Base-by-base conservation (phyloP, 2,797 vertebrate species). In the Arremon brunneinucha region DNA sequence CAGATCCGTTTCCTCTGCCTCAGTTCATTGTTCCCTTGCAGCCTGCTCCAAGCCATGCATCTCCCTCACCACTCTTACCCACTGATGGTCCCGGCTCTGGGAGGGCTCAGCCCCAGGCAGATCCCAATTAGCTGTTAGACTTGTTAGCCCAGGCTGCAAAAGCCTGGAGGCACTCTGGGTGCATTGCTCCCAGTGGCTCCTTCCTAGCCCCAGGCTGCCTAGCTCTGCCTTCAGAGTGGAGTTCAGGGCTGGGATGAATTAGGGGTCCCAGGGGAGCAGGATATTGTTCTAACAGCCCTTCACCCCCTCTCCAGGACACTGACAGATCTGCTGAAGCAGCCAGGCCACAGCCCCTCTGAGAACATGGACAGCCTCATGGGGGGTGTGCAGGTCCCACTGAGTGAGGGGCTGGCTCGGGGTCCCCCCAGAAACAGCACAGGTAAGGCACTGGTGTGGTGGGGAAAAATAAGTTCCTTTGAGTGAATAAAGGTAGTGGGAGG, bases 281-380 rank as follows among this genome's bases (percentile, higher is more conserved):
- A 24, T 59, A 43, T 28, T 4, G 0, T 47, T 34, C 34, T 95
- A 80, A 96, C 2, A 3, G 22, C 37, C 56, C 43, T 83, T 89
- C 8, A 0, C 16, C 23, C 28, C 44, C 16, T 85, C 69, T 65
- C 43, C 86, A 99, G 99, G 97, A 98, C 99, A 13, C 97, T 99
- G 94, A 99, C 99, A 0, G 99, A 99, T 93, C 98, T 99, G 72
- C 96, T 99, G 97, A 99, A 99, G 97, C 99, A 99, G 97, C 99
- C 99, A 0, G 98, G 98, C 21, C 98, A 98, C 30, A 96, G 97
- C 27, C 95, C 97, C 26, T 94, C 97, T 4, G 97, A 98, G 46
- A 97, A 97, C 7, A 97, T 98, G 32, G 97, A 98, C 55, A 98
- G 98, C 92, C 95, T 98, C 96, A 60, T 98, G 47, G 98, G 97